A percentile compares a stretch with the other conserved stretches of the same genome.
Conservation (phyloP, 2,113 vertebrate genomes). For the Corythaixoides concolor region DNA sequence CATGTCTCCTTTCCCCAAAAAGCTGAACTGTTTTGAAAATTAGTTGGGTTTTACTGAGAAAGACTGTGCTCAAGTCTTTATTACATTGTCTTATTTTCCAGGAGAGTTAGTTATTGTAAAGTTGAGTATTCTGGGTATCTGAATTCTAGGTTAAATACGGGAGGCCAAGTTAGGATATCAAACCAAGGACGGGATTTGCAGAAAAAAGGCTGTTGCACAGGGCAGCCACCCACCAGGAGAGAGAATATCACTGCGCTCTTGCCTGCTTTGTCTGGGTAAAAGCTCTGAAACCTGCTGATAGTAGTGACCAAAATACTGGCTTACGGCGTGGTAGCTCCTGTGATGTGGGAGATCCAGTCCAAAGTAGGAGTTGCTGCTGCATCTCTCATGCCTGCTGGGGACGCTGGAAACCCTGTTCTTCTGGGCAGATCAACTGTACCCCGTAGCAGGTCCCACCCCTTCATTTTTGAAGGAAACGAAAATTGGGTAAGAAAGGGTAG, state of each 20-base stretch:
- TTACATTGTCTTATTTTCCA: not conserved
- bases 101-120: not conserved
- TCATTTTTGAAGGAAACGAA: not conserved
- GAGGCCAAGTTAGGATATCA: not conserved
- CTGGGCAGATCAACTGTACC: not conserved
- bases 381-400: not conserved
- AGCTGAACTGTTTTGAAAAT: not conserved
- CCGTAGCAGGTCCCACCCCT: not conserved
- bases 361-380: not conserved
- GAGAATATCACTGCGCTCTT: not conserved
- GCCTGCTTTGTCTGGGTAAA: not conserved
- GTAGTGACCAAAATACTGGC: not conserved
- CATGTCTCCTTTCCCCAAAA: not conserved
- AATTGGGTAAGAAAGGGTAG: too few relatives aligned
- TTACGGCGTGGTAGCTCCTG: rapidly evolving
- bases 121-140: not conserved
- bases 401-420: not conserved
- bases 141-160: not conserved
- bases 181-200: not conserved
- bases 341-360: not conserved
- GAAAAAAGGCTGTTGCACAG: not conserved
- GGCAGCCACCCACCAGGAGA: not conserved
- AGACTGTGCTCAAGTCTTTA: not conserved
- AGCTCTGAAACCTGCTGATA: not conserved
- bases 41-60: not conserved